A percentile compares a stretch with the other conserved stretches of the same genome.
These are phyloP conservation scores for Thymelicus lineola DNA, from an alignment of 2,888 invertebrate genomes.

Conservation along the genomic window DNA sequence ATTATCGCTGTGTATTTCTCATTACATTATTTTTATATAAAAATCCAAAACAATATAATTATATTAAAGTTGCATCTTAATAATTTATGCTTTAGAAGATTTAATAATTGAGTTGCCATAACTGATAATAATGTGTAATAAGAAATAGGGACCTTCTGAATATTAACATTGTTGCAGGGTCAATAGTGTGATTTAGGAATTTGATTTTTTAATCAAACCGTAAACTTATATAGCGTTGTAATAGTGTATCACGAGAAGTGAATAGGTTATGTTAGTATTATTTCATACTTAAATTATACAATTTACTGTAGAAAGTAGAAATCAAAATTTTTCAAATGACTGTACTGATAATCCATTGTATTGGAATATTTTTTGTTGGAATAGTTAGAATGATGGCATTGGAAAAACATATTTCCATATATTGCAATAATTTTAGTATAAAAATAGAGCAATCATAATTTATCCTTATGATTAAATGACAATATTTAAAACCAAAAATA, in stretches of 20 bases:
- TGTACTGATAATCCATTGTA: slow-evolving; percentile 21
- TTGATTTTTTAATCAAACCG: slow-evolving; percentile 36
- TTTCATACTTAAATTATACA: slow-evolving; percentile 32
- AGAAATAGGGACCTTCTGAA: slow-evolving; percentile 36
- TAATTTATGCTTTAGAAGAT: slow-evolving; percentile 4
- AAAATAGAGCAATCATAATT: slow-evolving; percentile 16
- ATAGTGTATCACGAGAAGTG: slow-evolving; percentile 11
- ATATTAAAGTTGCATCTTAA: slow-evolving; percentile 10
- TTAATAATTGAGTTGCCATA: slow-evolving; percentile 33
- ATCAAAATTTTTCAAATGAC: slow-evolving; percentile 31
- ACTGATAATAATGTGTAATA: slow-evolving; percentile 28
- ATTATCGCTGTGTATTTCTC: not conserved
- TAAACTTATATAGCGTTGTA: slow-evolving; percentile 31
- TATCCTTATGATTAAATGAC: slow-evolving; percentile 18
- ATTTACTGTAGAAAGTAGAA: slow-evolving; percentile 39
- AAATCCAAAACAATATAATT: too few relatives aligned
- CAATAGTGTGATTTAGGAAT: slow-evolving; percentile 38
- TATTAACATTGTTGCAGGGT: slow-evolving; percentile 38
- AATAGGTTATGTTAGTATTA: slow-evolving; percentile 34
- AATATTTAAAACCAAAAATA: slow-evolving; percentile 30
- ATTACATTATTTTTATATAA: not conserved
- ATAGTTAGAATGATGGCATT: too few relatives aligned
- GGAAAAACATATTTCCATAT: slow-evolving; percentile 3
- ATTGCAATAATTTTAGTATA: slow-evolving; percentile 10
- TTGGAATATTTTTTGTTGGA: too few relatives aligned